These are phyloP conservation scores for Apistogramma diplotaenia DNA, from an alignment of 2,113 vertebrate species.

Conservation along the genomic window DNA sequence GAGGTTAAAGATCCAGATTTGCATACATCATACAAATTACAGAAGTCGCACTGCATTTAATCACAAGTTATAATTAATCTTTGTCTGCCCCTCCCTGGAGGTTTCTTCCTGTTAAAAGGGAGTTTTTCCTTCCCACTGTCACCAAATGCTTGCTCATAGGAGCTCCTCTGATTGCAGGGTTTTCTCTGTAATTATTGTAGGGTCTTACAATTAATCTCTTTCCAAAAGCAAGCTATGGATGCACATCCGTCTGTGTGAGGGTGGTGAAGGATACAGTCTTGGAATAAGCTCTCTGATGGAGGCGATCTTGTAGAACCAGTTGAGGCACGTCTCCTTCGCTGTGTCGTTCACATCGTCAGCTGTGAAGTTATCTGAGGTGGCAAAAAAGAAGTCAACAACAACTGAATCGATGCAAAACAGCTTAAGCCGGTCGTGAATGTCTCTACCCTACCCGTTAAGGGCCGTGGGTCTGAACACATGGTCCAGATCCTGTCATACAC, in stretches of 20 bases:
- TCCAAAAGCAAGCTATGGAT: not conserved
- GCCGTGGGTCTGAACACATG: conserved; percentile 86
- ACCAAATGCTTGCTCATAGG: not conserved
- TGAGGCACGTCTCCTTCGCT: conserved; percentile 96
- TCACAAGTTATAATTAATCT: not conserved
- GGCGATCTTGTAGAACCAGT: conserved; percentile 99
- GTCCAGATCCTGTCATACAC: conserved; percentile 94
- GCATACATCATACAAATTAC: not conserved
- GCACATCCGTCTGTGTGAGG: not conserved
- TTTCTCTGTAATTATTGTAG: not conserved
- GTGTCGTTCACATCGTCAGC: conserved; percentile 91
- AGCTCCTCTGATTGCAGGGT: not conserved
- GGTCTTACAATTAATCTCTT: not conserved
- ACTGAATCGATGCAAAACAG: not conserved
- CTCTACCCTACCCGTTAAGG: conserved; percentile 77
- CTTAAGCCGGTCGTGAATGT: fast-evolving
- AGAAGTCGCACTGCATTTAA: not conserved
- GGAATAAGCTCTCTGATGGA: conserved; percentile 97
- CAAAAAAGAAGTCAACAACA: not conserved
- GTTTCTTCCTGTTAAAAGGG: not conserved
- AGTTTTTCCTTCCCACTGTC: not conserved
- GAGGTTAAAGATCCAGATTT: conserved; percentile 71
- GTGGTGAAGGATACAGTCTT: conserved; percentile 89
- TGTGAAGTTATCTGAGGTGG: conserved; percentile 84
- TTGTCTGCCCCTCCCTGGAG: not conserved